phyloP scores from a whole-genome alignment of 2,888 invertebrate species.

The Thereva nobilitata region DNA sequence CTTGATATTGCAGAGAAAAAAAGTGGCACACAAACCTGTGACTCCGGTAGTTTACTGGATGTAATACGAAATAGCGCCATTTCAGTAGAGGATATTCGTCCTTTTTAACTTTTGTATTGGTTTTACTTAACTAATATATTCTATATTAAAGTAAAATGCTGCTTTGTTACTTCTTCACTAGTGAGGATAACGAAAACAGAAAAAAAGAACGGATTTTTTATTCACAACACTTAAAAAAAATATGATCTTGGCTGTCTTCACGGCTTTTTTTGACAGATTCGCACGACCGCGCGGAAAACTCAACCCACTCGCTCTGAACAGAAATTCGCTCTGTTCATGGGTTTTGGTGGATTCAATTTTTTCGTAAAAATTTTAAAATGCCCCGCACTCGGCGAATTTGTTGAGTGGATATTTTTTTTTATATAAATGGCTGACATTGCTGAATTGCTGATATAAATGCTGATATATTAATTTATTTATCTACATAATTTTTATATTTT shows the following conservation, averaged over 20 bases:
- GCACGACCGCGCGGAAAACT: conserved; percentile 9
- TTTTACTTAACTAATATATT: background rate
- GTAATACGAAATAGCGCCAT: conserved; percentile 73
- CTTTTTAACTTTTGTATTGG: background rate
- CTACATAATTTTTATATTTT: too few species aligned
- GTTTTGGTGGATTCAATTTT: background rate
- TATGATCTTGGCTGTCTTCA: conserved; percentile 6
- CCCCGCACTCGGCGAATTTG: conserved; percentile 1
- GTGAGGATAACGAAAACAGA: background rate
- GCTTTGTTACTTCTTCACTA: too few species aligned
- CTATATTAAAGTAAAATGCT: background rate
- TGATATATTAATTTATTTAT: too few species aligned
- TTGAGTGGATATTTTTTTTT: too few species aligned
- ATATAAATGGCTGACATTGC: too few species aligned
- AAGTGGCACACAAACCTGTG: conserved; percentile 61
- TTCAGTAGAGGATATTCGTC: background rate
- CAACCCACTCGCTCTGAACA: conserved; percentile 7
- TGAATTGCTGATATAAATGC: too few species aligned
- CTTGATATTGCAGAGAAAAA: background rate
- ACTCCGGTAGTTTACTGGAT: conserved; percentile 65
- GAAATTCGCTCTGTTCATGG: background rate
- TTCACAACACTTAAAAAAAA: conserved; percentile 12
- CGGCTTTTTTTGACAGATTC: conserved; percentile 15
- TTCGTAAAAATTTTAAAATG: conserved; percentile 12
- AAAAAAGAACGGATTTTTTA: conserved; percentile 6